Percentiles rank a stretch among this genome's conserved stretches.
Evolutionary conservation across 1,140 invertebrate species (phyloP).

Genomic region (Drosophila tristis): DNA sequence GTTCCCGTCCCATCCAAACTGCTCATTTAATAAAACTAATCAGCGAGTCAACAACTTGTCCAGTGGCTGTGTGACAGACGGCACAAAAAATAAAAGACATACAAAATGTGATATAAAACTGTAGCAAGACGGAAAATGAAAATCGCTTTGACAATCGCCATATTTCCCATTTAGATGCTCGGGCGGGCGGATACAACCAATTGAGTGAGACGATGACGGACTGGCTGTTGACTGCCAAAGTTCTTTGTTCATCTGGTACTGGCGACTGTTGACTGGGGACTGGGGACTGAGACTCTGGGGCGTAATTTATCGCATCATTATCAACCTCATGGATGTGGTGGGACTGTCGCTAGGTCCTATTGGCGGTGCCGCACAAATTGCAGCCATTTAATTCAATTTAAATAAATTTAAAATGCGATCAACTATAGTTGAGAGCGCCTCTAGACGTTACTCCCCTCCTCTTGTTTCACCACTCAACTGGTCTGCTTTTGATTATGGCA

Average conservation of each 20-base stretch:
- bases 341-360: constrained; percentile 50
- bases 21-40: constrained; percentile 78
- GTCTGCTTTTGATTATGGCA: constrained; percentile 35
- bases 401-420: constrained; percentile 79
- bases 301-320: constrained; percentile 69
- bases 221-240: constrained; percentile 26
- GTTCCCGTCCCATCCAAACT: constrained; percentile 52
- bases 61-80: constrained; percentile 5
- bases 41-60: constrained; percentile 47
- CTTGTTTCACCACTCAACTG: too few relatives aligned
- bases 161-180: constrained; percentile 57
- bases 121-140: constrained; percentile 29
- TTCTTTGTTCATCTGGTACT: constrained; percentile 38
- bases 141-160: constrained; percentile 64
- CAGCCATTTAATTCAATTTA: constrained; percentile 82
- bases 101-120: constrained; percentile 12
- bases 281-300: background rate
- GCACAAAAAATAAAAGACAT: constrained; percentile 1
- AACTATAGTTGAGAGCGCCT: constrained; percentile 54
- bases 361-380: constrained; percentile 71
- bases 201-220: constrained; percentile 64
- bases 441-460: background rate
- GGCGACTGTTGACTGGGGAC: too few relatives aligned
- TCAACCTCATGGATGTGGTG: constrained; percentile 31
- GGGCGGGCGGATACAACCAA: constrained; percentile 69